Conservation (phyloP, 2,888 invertebrate species). For the Blastobasis lacticolella region DNA sequence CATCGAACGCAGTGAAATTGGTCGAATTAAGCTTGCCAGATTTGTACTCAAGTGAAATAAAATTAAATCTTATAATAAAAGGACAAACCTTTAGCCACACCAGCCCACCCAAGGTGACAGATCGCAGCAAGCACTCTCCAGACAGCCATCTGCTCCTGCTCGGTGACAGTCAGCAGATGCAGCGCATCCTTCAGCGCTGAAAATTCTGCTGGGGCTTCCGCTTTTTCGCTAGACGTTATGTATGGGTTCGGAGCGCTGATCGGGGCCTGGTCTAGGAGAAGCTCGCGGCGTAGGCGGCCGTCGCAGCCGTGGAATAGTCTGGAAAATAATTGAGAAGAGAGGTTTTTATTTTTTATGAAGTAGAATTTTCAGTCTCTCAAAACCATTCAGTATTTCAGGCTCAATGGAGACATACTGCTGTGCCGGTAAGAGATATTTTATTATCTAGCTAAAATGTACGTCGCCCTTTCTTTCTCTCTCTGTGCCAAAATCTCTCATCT, state of each 20-base stretch:
- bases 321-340: slow-evolving; percentile 29
- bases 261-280: slow-evolving; percentile 82
- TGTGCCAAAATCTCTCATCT: too few species aligned
- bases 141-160: slow-evolving; percentile 86
- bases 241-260: slow-evolving; percentile 78
- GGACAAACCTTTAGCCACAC: slow-evolving; percentile 80
- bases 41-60: too few species aligned
- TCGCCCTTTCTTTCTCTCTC: too few species aligned
- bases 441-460: too few species aligned
- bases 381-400: too few species aligned
- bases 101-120: slow-evolving; percentile 93
- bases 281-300: slow-evolving; percentile 85
- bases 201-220: slow-evolving; percentile 90
- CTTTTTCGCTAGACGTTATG: slow-evolving; percentile 83
- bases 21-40: too few species aligned
- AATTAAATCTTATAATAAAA: too few species aligned
- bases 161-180: slow-evolving; percentile 81
- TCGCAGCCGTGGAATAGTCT: slow-evolving; percentile 89
- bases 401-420: too few species aligned
- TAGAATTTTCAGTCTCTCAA: too few species aligned
- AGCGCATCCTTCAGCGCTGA: slow-evolving; percentile 85
- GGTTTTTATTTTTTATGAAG: too few species aligned
- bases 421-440: too few species aligned
- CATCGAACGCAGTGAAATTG: too few species aligned
- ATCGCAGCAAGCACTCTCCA: slow-evolving; percentile 94